Evolutionary conservation across 2,113 vertebrate genomes (phyloP).

Genomic region (Monopterus albus): DNA sequence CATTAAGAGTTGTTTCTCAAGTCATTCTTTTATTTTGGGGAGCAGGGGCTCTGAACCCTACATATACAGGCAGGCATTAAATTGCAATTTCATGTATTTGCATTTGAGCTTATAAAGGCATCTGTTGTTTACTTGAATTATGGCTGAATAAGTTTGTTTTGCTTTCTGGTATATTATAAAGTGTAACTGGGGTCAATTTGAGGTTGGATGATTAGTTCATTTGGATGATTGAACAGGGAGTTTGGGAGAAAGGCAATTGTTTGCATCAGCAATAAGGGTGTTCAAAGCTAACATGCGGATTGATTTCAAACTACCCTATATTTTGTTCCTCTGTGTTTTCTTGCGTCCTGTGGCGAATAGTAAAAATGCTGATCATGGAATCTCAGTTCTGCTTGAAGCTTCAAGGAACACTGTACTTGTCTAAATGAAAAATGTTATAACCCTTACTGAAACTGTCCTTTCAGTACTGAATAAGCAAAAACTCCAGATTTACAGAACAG

Average conservation of each 20-base stretch:
- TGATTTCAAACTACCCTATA: not conserved
- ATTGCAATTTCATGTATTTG: slow-evolving; percentile 53
- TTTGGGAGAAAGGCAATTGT: slow-evolving; percentile 2
- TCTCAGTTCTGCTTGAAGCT: slow-evolving; percentile 69
- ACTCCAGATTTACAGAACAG: not conserved
- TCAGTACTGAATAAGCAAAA: not conserved
- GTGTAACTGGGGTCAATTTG: slow-evolving; percentile 21
- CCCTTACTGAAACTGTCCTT: not conserved
- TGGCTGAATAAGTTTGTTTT: slow-evolving; percentile 32
- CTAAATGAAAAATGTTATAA: slow-evolving; percentile 16
- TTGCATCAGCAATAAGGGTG: not conserved
- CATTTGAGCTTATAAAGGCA: slow-evolving; percentile 30
- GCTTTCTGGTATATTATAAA: slow-evolving; percentile 29
- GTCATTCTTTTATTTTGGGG: not conserved
- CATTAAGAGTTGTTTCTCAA: slow-evolving; percentile 52
- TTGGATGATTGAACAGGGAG: not conserved
- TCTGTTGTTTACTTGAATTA: slow-evolving; percentile 26
- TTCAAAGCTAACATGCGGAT: slow-evolving; percentile 24
- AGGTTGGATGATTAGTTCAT: slow-evolving; percentile 29
- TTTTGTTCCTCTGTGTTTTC: not conserved
- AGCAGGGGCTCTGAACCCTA: not conserved
- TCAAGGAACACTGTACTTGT: not conserved
- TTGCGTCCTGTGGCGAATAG: slow-evolving; percentile 9
- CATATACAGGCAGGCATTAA: slow-evolving; percentile 7
- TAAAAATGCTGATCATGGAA: slow-evolving; percentile 61